Evolutionary conservation across 2,113 vertebrate genomes (phyloP).

Genomic region (Carlito syrichta): DNA sequence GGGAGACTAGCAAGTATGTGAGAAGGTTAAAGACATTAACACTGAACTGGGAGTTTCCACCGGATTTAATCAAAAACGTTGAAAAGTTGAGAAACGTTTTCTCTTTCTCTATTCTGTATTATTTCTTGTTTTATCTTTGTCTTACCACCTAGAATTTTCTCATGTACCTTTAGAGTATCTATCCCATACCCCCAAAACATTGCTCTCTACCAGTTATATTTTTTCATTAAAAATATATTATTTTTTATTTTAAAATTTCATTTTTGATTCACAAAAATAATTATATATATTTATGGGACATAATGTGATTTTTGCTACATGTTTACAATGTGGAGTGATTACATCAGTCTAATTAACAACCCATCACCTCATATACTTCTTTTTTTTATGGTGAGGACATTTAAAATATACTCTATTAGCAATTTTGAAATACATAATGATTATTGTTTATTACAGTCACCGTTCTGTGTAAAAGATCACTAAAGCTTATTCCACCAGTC

Average conservation of each 20-base stretch:
- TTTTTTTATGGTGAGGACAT: neutral
- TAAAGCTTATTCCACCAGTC: neutral
- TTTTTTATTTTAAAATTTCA: neutral
- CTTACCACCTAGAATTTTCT: neutral
- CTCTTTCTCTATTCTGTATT: neutral
- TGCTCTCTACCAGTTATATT: neutral
- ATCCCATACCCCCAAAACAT: neutral
- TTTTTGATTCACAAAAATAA: neutral
- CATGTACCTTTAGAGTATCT: neutral
- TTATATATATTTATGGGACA: neutral
- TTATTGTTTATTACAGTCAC: neutral
- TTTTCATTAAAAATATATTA: no score
- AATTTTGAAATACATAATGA: neutral
- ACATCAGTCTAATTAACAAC: neutral
- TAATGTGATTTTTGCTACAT: neutral
- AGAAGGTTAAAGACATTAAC: neutral
- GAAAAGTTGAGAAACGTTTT: neutral
- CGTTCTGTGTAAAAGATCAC: neutral
- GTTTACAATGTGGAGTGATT: neutral
- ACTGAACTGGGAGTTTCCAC: neutral
- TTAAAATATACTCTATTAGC: neutral
- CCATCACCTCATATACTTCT: neutral
- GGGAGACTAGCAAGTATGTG: neutral
- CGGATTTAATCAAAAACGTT: neutral
- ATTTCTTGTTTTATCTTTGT: neutral